Base-by-base conservation (phyloP, 1,140 invertebrate species). In the Leptinotarsa lineolata region DNA sequence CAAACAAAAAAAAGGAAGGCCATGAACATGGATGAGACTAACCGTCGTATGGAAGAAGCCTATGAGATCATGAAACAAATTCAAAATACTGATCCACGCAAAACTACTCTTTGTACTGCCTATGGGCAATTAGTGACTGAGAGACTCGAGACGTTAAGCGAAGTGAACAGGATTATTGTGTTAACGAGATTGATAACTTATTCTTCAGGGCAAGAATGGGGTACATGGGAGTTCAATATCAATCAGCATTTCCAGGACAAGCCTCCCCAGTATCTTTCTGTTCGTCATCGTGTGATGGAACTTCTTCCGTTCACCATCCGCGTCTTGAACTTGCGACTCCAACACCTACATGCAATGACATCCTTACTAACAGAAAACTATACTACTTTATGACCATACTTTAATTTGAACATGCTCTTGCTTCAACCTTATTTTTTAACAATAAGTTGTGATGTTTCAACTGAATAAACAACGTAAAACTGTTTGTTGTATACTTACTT, bases 131-230 rank as follows among this genome's bases (percentile, higher is more conserved):
- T 22, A 64, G 61, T 64, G 20, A n/a, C 61, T 64, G 24, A 64
- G 24, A 30, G 24, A 30, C 39, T 67, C 65, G 3, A 67, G 65
- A 20, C 68, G 18, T 69, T 48, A 48, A 24, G 48, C 48, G 44
- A 48, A 58, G 48, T 69, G 13, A 58, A 69, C 18, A 58, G 48
- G 24, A 24, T 46, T 69, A 69, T 59, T 54, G 21, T 58, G n/a
- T 69, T 0, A 69, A 69, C 21, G 48, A 69, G 21, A 54, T 69
- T 69, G 68, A 69, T 46, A 54, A 69, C 16, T 30, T 46, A 67
- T 45, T 67, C 22, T 67, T 67, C 44, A 16, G 39, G 18, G 18
- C 30, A n/a, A 67, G 5, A 39, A 67, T 30, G 65, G 20, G 24
- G 24, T 21, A 64, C 2, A 64, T 64, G 11, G 15, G 15, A 59